Percentiles rank a stretch among this genome's conserved stretches.
These are phyloP conservation scores for Etheostoma nigrum DNA, from an alignment of 2,797 vertebrate species.

Conservation along the genomic window DNA sequence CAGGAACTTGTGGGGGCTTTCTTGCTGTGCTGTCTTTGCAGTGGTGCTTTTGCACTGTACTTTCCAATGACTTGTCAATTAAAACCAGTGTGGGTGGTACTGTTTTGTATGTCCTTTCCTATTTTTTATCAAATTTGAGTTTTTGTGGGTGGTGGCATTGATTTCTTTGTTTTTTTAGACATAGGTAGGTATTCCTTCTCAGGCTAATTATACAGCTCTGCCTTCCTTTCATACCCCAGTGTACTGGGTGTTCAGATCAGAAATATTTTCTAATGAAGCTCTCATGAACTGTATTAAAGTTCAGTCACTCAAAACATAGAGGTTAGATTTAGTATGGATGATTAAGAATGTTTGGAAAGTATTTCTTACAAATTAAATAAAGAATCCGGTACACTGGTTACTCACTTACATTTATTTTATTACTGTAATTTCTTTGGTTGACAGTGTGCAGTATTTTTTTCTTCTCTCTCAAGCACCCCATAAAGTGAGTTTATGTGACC, in stretches of 20 bases:
- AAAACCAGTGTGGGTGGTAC: constrained; percentile 8
- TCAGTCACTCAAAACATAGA: not conserved
- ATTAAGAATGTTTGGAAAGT: not conserved
- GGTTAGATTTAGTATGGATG: not conserved
- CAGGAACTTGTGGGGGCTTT: not conserved
- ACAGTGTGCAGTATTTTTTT: not conserved
- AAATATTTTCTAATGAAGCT: not conserved
- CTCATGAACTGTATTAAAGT: not conserved
- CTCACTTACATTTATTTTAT: not conserved
- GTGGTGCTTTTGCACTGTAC: not conserved
- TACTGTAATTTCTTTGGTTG: not conserved
- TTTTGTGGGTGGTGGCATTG: constrained; percentile 5
- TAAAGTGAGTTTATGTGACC: too few species aligned
- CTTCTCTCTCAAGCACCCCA: too few species aligned
- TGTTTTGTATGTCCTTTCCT: constrained; percentile 15
- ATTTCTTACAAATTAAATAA: not conserved
- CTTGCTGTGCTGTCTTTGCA: not conserved
- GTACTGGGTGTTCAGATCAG: not conserved
- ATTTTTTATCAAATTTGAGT: constrained; percentile 17
- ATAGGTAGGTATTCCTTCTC: not conserved
- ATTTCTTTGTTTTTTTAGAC: constrained; percentile 6
- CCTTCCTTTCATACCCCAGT: not conserved
- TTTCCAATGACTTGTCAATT: constrained; percentile 16
- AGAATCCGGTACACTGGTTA: not conserved
- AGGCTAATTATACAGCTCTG: constrained; percentile 19